These are phyloP conservation scores for Chrysotoxum bicinctum DNA, from an alignment of 2,888 invertebrate genomes.

Conservation along the genomic window DNA sequence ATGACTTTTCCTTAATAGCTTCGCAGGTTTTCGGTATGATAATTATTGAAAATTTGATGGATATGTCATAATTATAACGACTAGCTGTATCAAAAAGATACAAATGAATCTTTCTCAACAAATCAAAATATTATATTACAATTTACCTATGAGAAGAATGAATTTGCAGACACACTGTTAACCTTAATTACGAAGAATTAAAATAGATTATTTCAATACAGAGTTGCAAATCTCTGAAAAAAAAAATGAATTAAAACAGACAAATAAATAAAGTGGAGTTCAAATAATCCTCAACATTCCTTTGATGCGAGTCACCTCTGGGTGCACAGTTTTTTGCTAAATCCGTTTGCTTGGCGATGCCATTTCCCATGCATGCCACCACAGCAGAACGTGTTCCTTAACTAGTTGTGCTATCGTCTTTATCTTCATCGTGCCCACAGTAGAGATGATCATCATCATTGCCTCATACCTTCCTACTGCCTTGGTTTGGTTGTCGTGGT, in stretches of 20 bases:
- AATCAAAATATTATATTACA: neutral
- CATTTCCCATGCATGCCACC: constrained; percentile 63
- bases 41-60: too few species aligned
- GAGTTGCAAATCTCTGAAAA: constrained; percentile 5
- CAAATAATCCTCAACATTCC: constrained; percentile 44
- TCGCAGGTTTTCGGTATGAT: too few species aligned
- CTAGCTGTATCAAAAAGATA: too few species aligned
- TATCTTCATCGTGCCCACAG: constrained; percentile 57
- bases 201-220: constrained; percentile 37
- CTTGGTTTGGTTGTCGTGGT: constrained; percentile 17
- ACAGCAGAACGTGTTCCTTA: constrained; percentile 58
- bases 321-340: constrained; percentile 43
- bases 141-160: neutral
- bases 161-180: constrained; percentile 7
- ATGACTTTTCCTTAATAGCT: too few species aligned
- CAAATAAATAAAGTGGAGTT: constrained; percentile 28
- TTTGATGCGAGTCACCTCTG: constrained; percentile 46
- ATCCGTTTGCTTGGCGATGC: constrained; percentile 20
- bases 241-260: constrained; percentile 39
- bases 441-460: constrained; percentile 54
- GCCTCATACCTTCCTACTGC: constrained; percentile 47
- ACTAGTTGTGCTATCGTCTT: constrained; percentile 55
- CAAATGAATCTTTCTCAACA: neutral
- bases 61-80: too few species aligned
- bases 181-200: constrained; percentile 26